phyloP scores from a whole-genome alignment of 2,888 invertebrate species.

The Drymonia ruficornis region DNA sequence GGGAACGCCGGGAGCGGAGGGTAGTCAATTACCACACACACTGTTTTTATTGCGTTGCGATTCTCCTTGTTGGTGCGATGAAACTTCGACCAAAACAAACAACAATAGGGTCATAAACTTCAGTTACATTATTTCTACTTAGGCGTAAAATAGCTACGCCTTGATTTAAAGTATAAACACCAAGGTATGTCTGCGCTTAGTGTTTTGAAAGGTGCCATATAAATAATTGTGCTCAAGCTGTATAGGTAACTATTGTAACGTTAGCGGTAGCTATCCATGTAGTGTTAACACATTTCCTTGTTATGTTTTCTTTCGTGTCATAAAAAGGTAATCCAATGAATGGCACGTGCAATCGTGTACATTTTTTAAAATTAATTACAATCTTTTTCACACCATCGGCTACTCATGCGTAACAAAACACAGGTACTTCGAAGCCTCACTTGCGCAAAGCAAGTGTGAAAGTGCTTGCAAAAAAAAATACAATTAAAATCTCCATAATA shows the following conservation, averaged over 20 bases:
- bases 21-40: constrained; percentile 69
- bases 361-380: constrained; percentile 42
- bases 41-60: constrained; percentile 68
- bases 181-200: too few relatives aligned
- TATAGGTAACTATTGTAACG: too few relatives aligned
- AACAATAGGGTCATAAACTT: constrained; percentile 28
- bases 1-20: constrained; percentile 74
- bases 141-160: too few relatives aligned
- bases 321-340: constrained; percentile 22
- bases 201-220: too few relatives aligned
- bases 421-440: constrained; percentile 52
- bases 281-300: neutral
- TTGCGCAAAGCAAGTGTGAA: constrained; percentile 57
- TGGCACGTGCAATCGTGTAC: constrained; percentile 29
- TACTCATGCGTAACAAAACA: constrained; percentile 61
- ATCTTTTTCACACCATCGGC: constrained; percentile 36
- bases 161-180: too few relatives aligned
- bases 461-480: constrained; percentile 63
- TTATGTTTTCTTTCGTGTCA: neutral
- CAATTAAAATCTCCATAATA: constrained; percentile 38
- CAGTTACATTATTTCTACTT: constrained; percentile 7
- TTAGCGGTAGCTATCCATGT: too few relatives aligned
- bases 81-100: constrained; percentile 48
- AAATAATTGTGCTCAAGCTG: too few relatives aligned
- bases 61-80: constrained; percentile 60